Conservation (phyloP, 30 jellyfish, hydroid and myxozoan genomes). For the Phacellophora camtschatica region DNA sequence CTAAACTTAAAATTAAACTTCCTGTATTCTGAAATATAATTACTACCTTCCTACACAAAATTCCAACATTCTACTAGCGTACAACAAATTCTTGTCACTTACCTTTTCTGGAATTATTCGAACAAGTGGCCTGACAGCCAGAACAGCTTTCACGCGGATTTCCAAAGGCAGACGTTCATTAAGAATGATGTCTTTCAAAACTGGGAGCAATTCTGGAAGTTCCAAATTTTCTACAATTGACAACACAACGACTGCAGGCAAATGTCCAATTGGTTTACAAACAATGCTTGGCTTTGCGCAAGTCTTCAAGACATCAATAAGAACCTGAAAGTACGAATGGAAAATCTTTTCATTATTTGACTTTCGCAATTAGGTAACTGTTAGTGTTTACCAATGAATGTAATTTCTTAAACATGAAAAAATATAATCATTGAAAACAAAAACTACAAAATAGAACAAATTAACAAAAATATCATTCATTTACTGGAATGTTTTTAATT, state of each 20-base stretch:
- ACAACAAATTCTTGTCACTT: neutral
- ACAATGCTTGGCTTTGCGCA: neutral
- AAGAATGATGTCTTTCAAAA: slow-evolving; percentile 1
- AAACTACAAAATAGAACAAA: too few species aligned
- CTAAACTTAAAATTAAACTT: too few species aligned
- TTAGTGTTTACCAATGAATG: too few species aligned
- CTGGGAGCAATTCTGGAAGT: slow-evolving; percentile 46
- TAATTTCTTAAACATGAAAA: too few species aligned
- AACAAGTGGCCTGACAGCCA: slow-evolving; percentile 62
- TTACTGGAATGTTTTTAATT: too few species aligned
- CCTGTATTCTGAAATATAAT: too few species aligned
- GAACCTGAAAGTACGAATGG: slow-evolving; percentile 23
- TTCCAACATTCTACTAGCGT: too few species aligned
- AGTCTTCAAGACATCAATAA: neutral
- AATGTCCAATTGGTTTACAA: slow-evolving; percentile 2
- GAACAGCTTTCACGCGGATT: slow-evolving; percentile 53
- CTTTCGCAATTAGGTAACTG: too few species aligned
- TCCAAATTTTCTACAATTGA: slow-evolving; percentile 56
- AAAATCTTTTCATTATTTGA: too few species aligned
- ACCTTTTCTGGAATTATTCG: slow-evolving; percentile 18
- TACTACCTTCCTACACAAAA: too few species aligned
- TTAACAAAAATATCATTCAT: too few species aligned
- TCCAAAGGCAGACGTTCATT: slow-evolving; percentile 35
- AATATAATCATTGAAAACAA: too few species aligned
- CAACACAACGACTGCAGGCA: slow-evolving; percentile 57